Base-by-base conservation (phyloP, 2,797 vertebrate species). In the Champsocephalus esox region DNA sequence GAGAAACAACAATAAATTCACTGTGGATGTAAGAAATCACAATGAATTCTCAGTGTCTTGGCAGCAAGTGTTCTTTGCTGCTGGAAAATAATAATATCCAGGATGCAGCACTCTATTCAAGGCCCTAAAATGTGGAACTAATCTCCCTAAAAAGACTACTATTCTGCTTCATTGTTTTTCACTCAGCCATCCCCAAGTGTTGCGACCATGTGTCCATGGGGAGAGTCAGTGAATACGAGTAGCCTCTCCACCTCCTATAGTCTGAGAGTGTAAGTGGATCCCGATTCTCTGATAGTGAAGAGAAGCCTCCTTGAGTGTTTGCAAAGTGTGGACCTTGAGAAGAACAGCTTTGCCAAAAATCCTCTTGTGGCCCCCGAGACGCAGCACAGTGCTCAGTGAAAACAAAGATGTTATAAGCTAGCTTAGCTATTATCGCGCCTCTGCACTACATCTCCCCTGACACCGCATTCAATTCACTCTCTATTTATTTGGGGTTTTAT, bases 401-500 rank as follows among this genome's bases (percentile, higher is more conserved):
- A 94, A 96, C 94, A 96, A 95, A 95, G 93, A 95, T 94, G 93
- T 94, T 94, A 94, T 95, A 95, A 96, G 94, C 94, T 94, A 94
- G 94, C 94, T 94, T 93, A 94, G 93, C 92, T 92, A 93, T 95
- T 96, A 96, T 96, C 95, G 92, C 92, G 86, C 83, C 90, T 90
- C 86, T 88, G 93, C 95, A 96, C 95, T 93, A 94, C 94, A 94
- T 94, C 95, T 89, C 95, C 97, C 97, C 94, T 92, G 97, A 98
- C 96, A 96, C 96, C 90, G 93, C 95, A 95, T 96, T 96, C 96
- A 95, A 93, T 91, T 91, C 92, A 92, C 64, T 82, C 89, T 86
- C 94, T 96, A 97, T 97, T 97, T 98, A 96, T 97, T 97, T 96
- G 92, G 89, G 94, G 94, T 89, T 95, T 92, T 93, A 91, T 94